Percentiles rank a stretch among this genome's conserved stretches.
Conservation (phyloP, 1,140 invertebrate genomes). For the Colletes latitarsis region DNA sequence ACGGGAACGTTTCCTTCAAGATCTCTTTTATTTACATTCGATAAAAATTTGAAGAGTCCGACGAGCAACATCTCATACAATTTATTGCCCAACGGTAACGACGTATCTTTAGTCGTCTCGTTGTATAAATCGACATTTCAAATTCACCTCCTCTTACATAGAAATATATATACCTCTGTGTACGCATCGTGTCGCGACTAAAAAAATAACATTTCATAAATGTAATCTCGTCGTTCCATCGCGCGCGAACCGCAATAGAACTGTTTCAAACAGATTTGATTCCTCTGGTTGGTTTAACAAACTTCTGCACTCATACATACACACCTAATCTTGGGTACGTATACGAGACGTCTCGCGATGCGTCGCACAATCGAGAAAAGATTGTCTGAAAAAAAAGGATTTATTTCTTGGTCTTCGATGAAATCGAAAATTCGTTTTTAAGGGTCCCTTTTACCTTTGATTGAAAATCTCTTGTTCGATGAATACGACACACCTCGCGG, state of each 20-base stretch:
- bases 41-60: constrained; percentile 58
- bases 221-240: background rate
- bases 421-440: background rate
- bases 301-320: background rate
- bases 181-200: background rate
- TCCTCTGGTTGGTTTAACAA: background rate
- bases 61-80: constrained; percentile 33
- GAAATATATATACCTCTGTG: constrained; percentile 12
- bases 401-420: background rate
- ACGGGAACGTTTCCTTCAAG: constrained; percentile 11
- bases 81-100: constrained; percentile 44
- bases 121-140: constrained; percentile 13
- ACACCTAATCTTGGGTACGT: background rate
- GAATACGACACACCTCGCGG: background rate
- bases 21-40: constrained; percentile 50
- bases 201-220: constrained; percentile 6
- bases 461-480: background rate
- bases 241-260: background rate
- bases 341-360: background rate
- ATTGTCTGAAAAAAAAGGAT: background rate
- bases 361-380: background rate
- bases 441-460: background rate
- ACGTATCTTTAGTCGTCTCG: constrained; percentile 4
- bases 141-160: background rate
- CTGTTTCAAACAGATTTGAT: background rate